Evolutionary conservation across 1,140 invertebrate species (phyloP), one percentile per base, ranked within the genome.

Genomic region (Arctopsyche grandis): DNA sequence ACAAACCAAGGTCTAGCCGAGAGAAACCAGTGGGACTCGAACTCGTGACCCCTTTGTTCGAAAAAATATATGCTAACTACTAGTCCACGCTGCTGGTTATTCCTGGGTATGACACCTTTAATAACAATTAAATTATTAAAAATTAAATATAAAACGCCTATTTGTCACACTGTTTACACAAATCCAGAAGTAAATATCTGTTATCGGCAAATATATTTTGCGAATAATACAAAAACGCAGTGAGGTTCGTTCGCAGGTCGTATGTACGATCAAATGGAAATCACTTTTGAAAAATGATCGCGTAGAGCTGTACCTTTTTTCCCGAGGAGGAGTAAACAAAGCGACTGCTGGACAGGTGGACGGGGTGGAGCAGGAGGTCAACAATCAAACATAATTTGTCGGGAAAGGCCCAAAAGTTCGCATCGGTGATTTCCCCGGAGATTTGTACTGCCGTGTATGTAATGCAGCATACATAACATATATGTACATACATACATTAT

Each of bases 321-420:
- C 10, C 12, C 48, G 10, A 52, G 10, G 4, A 52, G 12, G 12
- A 52, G 16, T 38, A 52, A 52, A 52, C 12, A 52, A 66, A 66
- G 21, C 63, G 26, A 60, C 9, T 5, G 21, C 56, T 16, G 56
- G 22, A 66, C 69, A 71, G 69, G 46, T 52, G 46, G 60, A 19
- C 60, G 66, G 71, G 29, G 29, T 38, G 29, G 29, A 1, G 7
- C 29, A 38, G 7, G 29, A 38, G 76, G 75, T 75, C 79, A 80
- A 80, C 79, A 80, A 80, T 80, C 79, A 80, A 75, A 78, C 48
- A 44, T 78, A 77, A 80, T 80, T 80, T 78, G 70, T 69, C 52
- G 38, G 66, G 43, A 29, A 52, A 75, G 19, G 43, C 19, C 38
- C 74, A 60, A 52, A 73, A 38, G 46, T 75, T 76, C 66, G 75